These are phyloP conservation scores for Anarhynchus alexandrinus DNA, from an alignment of 2,113 vertebrate species.

Conservation along the genomic window DNA sequence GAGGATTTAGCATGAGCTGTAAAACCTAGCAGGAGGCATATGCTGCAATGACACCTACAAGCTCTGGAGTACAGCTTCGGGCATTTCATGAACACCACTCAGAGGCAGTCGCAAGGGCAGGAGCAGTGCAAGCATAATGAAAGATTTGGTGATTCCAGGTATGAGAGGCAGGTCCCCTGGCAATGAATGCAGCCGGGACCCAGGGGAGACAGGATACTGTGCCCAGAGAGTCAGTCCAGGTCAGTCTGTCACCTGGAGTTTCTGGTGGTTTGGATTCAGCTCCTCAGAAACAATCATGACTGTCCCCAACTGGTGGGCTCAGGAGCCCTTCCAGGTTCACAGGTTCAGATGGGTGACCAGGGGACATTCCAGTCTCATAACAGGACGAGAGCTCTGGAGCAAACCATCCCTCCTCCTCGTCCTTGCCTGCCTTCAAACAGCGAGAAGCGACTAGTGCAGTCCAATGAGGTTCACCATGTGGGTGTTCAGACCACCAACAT, in stretches of 20 bases:
- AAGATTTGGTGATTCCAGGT: not conserved
- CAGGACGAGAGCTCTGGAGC: not conserved
- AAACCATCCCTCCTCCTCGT: not conserved
- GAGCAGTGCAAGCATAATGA: accelerated
- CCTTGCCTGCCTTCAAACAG: not conserved
- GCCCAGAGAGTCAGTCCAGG: not conserved
- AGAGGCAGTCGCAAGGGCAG: not conserved
- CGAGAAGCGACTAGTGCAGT: not conserved
- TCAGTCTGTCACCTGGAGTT: not conserved
- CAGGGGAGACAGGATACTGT: not conserved
- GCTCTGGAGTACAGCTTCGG: not conserved
- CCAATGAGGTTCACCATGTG: not conserved
- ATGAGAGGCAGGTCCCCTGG: not conserved
- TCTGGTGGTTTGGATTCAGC: not conserved
- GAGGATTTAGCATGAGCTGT: not conserved
- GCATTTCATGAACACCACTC: accelerated
- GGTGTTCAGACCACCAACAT: accelerated
- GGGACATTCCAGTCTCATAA: not conserved
- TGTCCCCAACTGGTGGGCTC: accelerated
- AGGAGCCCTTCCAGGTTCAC: not conserved
- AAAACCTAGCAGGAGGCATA: not conserved
- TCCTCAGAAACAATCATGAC: not conserved
- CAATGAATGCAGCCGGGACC: not conserved
- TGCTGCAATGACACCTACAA: not conserved
- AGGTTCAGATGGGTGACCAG: not conserved